Conservation (phyloP, 2,888 invertebrate genomes). For the Rotaria magnacalcarata region DNA sequence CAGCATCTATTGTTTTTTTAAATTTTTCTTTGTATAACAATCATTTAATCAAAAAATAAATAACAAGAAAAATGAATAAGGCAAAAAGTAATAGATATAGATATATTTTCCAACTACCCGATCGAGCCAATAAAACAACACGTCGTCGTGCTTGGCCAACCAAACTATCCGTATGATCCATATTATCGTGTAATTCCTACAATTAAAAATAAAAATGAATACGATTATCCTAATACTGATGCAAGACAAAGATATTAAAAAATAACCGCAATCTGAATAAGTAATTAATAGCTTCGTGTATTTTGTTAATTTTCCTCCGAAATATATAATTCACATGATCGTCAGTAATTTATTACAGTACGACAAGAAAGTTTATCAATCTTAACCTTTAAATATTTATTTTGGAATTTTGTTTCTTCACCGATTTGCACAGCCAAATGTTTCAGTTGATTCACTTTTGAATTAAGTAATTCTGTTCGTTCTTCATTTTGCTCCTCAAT, state of each 20-base stretch:
- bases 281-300: no score
- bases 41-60: not conserved
- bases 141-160: not conserved
- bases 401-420: not conserved
- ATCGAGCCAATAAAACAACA: not conserved
- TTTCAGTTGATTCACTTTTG: slow-evolving; percentile 1
- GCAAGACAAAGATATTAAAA: no score
- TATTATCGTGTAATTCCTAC: not conserved
- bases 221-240: no score
- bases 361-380: no score
- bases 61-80: not conserved
- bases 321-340: no score
- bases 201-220: not conserved
- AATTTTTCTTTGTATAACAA: not conserved
- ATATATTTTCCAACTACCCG: not conserved
- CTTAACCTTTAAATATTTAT: not conserved
- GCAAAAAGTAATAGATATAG: not conserved
- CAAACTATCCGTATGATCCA: not conserved
- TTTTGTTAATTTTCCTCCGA: no score
- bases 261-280: no score
- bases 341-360: no score
- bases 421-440: not conserved
- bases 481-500: not conserved
- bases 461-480: not conserved
- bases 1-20: not conserved